phyloP scores from a whole-genome alignment of 2,113 vertebrate genomes.

The Takifugu bimaculatus region DNA sequence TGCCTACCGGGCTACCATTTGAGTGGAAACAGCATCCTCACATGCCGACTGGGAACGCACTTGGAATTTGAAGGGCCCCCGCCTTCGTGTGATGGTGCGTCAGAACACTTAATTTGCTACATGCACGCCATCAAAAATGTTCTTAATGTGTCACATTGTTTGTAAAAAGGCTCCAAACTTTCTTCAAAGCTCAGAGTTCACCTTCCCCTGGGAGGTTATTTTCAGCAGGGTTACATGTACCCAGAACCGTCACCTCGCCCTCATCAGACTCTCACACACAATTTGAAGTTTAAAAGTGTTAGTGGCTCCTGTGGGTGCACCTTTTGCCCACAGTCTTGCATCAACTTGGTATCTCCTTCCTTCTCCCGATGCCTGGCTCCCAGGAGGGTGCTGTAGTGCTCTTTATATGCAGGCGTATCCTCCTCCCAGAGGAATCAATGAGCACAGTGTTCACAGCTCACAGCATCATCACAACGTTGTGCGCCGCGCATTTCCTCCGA shows the following conservation, averaged over 20 bases:
- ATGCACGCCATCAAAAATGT: background rate
- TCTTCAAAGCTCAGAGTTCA: background rate
- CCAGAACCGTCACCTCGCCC: constrained; percentile 6
- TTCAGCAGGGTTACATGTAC: constrained; percentile 20
- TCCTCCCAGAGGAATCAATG: constrained; percentile 51
- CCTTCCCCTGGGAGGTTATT: constrained; percentile 8
- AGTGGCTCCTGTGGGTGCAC: constrained; percentile 18
- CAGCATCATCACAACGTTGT: constrained; percentile 24
- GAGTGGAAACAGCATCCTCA: constrained; percentile 87
- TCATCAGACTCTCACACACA: constrained; percentile 23
- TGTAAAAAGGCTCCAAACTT: too few relatives aligned
- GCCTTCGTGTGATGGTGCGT: constrained; percentile 90
- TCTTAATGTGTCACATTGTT: too few relatives aligned
- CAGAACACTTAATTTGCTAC: too few relatives aligned
- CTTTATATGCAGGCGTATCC: constrained; percentile 31
- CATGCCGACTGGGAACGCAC: constrained; percentile 85
- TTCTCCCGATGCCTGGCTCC: constrained; percentile 45
- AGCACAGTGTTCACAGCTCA: constrained; percentile 25
- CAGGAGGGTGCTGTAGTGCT: constrained; percentile 35
- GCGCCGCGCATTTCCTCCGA: constrained; percentile 26
- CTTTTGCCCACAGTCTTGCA: constrained; percentile 32
- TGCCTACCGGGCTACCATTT: constrained; percentile 91
- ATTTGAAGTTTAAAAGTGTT: constrained; percentile 19
- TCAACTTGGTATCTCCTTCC: constrained; percentile 31
- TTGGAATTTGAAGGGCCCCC: constrained; percentile 92